A percentile compares a stretch with the other conserved stretches of the same genome.
Evolutionary conservation across 1,140 invertebrate genomes (phyloP).

Genomic region (Steinernema khuongi): DNA sequence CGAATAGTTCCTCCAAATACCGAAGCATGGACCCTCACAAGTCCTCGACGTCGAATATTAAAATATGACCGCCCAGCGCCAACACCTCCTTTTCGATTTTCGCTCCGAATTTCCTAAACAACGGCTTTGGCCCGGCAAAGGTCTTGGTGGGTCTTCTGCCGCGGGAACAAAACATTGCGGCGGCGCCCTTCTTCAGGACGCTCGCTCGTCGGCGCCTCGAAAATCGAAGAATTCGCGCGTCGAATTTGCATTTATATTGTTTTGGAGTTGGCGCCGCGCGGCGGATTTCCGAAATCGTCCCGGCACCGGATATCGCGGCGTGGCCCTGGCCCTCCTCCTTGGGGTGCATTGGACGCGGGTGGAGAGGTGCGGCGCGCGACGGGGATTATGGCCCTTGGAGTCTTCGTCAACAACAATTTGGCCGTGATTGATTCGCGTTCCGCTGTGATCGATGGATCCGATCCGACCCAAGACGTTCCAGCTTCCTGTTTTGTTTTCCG

Average conservation of each 20-base stretch:
- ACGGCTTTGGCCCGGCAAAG: too few species aligned
- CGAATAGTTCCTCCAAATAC: too few species aligned
- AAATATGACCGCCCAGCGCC: too few species aligned
- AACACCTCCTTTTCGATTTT: too few species aligned
- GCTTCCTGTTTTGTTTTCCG: not conserved
- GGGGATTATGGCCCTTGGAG: not conserved
- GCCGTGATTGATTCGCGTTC: not conserved
- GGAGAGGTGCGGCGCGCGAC: not conserved
- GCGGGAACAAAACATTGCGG: too few species aligned
- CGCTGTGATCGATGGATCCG: conserved; percentile 9
- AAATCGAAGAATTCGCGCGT: not conserved
- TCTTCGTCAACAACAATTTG: conserved; percentile 11
- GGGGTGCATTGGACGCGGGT: not conserved
- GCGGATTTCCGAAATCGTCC: conserved; percentile 10
- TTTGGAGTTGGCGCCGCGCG: conserved; percentile 3
- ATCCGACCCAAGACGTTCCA: not conserved
- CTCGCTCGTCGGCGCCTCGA: not conserved
- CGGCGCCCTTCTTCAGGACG: not conserved
- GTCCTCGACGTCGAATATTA: too few species aligned
- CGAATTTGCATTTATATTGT: conserved; percentile 17
- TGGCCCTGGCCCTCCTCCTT: not conserved
- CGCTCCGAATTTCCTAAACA: too few species aligned
- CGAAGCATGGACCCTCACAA: too few species aligned
- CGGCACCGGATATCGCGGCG: not conserved
- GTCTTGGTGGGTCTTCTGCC: too few species aligned